Evolutionary conservation across 2,797 vertebrate genomes (phyloP).

Genomic region (Carduelis carduelis): DNA sequence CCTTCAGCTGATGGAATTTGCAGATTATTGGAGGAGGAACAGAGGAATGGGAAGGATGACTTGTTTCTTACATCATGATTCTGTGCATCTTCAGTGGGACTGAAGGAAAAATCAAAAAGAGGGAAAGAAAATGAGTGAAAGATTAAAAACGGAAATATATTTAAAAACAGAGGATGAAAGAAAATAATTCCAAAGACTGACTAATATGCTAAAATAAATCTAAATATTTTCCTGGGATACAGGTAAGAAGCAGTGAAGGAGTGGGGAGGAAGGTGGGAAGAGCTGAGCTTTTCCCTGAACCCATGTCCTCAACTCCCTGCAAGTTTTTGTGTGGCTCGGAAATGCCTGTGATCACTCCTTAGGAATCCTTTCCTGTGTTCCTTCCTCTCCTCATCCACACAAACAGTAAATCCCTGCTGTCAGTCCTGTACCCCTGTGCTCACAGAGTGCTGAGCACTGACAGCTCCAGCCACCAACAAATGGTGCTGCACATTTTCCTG

Average conservation of each 20-base stretch:
- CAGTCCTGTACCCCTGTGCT: neutral
- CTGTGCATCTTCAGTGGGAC: neutral
- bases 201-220: neutral
- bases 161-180: neutral
- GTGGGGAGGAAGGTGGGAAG: neutral
- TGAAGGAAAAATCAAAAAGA: neutral
- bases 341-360: neutral
- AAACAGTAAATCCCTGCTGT: neutral
- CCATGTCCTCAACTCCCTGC: neutral
- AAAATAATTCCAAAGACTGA: neutral
- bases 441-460: neutral
- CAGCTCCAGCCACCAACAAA: conserved; percentile 29
- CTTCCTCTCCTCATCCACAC: neutral
- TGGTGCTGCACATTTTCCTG: conserved; percentile 37
- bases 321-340: neutral
- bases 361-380: conserved; percentile 34
- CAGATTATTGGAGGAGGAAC: conserved; percentile 6
- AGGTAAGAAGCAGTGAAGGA: neutral
- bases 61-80: neutral
- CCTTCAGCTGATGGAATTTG: neutral
- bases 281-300: neutral
- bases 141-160: neutral
- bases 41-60: neutral
- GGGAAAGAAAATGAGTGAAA: neutral
- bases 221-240: neutral